Percentiles rank a stretch among this genome's conserved stretches.
These are phyloP conservation scores for Trididemnum miniatum DNA, from an alignment of 23 tunicate genomes.

Conservation along the genomic window DNA sequence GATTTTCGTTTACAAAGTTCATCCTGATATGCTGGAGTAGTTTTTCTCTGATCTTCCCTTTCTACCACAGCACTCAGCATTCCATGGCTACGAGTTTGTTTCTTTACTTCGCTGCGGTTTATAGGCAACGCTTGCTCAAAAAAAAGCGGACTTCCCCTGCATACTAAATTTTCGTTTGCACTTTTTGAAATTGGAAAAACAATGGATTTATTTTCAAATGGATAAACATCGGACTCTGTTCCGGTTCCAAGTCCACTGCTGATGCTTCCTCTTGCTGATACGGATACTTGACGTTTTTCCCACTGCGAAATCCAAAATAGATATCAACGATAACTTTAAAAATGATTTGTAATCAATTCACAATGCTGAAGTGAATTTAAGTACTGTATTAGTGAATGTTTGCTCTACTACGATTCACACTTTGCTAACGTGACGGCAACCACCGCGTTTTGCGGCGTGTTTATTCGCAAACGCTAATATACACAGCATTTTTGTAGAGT, in stretches of 20 bases:
- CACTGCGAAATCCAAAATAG: constrained; percentile 19
- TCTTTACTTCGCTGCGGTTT: too few species aligned
- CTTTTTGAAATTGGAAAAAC: neutral
- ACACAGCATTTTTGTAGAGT: too few species aligned
- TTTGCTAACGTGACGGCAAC: too few species aligned
- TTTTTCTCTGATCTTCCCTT: neutral
- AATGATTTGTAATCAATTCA: neutral
- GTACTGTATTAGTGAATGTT: too few species aligned
- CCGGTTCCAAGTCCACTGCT: constrained; percentile 77
- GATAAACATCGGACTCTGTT: constrained; percentile 41
- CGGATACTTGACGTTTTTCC: constrained; percentile 20
- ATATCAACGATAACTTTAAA: too few species aligned
- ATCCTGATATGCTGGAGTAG: neutral
- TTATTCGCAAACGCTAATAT: too few species aligned
- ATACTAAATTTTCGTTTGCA: neutral
- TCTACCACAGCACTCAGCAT: neutral
- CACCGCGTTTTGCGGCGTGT: too few species aligned
- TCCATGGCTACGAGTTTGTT: neutral
- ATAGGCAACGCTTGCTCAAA: neutral
- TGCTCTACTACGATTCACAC: too few species aligned
- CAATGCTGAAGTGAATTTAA: too few species aligned
- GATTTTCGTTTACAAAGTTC: neutral
- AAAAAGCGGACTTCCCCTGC: neutral
- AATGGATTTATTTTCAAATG: constrained; percentile 9
- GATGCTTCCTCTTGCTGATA: constrained; percentile 48